Evolutionary conservation across 2,113 vertebrate species (phyloP), one percentile per base, ranked within the genome.

Genomic region (Prunella fulvescens): DNA sequence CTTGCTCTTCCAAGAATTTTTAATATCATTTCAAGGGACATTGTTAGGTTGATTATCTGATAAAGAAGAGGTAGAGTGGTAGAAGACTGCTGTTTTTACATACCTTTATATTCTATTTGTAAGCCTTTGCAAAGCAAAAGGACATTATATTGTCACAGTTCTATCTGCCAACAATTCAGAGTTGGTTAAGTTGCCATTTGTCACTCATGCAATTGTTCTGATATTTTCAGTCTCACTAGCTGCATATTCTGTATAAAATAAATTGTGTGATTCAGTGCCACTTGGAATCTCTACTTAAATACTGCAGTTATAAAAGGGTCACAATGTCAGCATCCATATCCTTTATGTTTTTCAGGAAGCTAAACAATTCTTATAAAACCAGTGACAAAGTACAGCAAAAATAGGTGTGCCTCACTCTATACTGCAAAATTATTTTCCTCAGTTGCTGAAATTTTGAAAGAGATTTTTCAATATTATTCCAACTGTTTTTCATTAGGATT

Each of bases 241-340:
- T 96, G 65, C 66, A 82, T 93, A 86, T 74, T 82, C 73, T 89
- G 82, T 97, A 94, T 95, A 96, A 97, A 97, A 97, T 97, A 96
- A 87, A 94, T 91, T 72, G 64, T 95, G 56, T 96, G 93, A 94
- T 95, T 96, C 93, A 83, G 42, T 92, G 77, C 73, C 91, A 92
- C 56, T 86, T 92, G 24, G 48, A 97, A 88, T 93, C 88, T 87
- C 37, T 86, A 64, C 86, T 93, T 92, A 70, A 97, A 88, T 90
- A 57, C 0, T 2, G 44, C 48, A 88, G 57, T 86, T 96, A 71
- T 29, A 60, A 72, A 95, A 95, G 78, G 95, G 65, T 90, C 79
- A 77, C 62, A 84, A 61, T 96, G 95, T 91, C 89, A 82, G 14
- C 74, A 93, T 96, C 91, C 88, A 95, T 96, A 96, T 95, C 74